Evolutionary conservation across 2,797 vertebrate species (phyloP), one percentile per base, ranked within the genome.

Genomic region (Enteromius mattozi): DNA sequence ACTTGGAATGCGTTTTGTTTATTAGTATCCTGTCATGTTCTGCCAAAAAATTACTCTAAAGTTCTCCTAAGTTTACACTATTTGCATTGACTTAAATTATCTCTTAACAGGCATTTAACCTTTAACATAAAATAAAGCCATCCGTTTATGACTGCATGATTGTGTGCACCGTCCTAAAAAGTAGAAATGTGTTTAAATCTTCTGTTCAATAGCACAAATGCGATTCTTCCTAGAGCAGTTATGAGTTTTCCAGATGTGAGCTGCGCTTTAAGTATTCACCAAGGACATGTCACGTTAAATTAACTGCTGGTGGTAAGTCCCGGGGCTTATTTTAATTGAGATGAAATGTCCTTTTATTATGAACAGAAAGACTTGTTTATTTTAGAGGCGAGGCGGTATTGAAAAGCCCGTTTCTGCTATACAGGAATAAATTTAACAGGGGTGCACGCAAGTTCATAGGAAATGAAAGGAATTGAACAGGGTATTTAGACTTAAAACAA

Each of bases 101-200:
- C 47, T 77, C 81, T 51, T n/a, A 49, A 68, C 37, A 83, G n/a
- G 35, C 35, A 6, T 51, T 84, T 89, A 91, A 88, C 75, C 27
- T 85, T 80, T 85, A 81, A 85, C 40, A 84, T 82, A 19, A 80
- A 88, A 87, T 85, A 47, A 80, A 86, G 84, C 82, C 45, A 47
- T 78, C 87, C 61, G 83, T 80, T 74, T 85, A 86, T 86, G 4
- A 13, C 56, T 78, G 80, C 78, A 68, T 81, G 35, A 88, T 88
- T 72, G 63, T 61, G 77, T 70, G 77, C 89, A 66, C 65, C 0
- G 61, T 77, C 81, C 79, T n/a, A 33, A 75, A 78, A 75, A 71
- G 87, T 37, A 45, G n/a, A 76, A 63, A 77, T 70, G 40, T 12
- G 35, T 83, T 88, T 66, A 63, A 88, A 85, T 70, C 69, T 33